Percentiles rank a stretch among this genome's conserved stretches.
Conservation (phyloP, 2,113 vertebrate species). For the Lepidothrix coronata region DNA sequence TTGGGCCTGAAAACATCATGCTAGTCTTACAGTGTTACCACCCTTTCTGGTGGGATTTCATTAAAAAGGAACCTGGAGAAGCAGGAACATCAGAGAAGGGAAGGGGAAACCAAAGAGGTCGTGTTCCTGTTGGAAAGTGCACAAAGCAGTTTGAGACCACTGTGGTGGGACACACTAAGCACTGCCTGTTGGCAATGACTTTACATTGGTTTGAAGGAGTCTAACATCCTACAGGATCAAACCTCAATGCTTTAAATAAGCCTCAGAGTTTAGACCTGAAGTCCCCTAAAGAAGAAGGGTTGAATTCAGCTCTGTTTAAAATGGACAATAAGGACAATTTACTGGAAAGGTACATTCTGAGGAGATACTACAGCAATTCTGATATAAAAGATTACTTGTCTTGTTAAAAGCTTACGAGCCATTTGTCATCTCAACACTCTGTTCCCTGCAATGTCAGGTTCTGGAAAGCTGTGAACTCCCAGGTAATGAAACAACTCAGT, state of each 20-base stretch:
- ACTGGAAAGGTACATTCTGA: background rate
- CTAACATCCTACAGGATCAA: background rate
- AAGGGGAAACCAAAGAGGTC: background rate
- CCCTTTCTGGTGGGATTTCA: background rate
- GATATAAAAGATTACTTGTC: constrained; percentile 17
- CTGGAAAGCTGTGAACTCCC: background rate
- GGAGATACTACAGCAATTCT: background rate
- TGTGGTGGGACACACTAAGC: background rate
- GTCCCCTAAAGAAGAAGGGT: background rate
- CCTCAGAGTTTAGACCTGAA: background rate
- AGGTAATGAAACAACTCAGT: constrained; percentile 20
- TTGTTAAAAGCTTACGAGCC: constrained; percentile 37
- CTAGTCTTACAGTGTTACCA: background rate
- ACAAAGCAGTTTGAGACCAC: background rate
- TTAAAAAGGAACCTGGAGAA: background rate
- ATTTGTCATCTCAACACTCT: constrained; percentile 4
- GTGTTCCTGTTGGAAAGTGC: background rate
- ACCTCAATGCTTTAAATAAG: background rate
- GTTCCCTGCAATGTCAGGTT: background rate
- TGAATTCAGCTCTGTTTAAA: background rate
- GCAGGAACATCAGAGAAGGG: background rate
- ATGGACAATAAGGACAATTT: background rate
- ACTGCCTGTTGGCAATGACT: background rate
- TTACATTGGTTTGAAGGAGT: background rate
- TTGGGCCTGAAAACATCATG: background rate